Conservation (phyloP, 2,797 vertebrate genomes). For the Pogonophryne albipinna region DNA sequence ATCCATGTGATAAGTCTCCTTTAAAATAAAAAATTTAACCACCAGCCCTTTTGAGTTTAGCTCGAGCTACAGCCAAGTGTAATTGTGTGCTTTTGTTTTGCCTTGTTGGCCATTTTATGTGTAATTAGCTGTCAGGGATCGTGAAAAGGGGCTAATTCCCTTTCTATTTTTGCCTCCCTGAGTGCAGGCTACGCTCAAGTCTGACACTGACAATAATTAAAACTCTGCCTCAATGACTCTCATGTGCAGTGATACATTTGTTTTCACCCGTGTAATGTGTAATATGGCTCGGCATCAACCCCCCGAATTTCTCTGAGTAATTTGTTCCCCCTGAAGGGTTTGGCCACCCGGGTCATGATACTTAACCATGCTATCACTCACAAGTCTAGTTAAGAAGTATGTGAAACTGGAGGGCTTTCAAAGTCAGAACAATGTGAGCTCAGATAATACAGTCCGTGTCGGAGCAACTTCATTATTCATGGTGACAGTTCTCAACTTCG, state of each 20-base stretch:
- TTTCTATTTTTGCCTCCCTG: conserved; percentile 73
- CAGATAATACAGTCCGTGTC: conserved; percentile 18
- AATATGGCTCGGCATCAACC: conserved; percentile 60
- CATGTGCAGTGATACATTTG: conserved; percentile 68
- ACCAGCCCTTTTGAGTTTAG: conserved; percentile 48
- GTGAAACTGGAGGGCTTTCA: conserved; percentile 49
- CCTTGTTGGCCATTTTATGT: conserved; percentile 75
- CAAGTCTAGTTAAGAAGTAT: conserved; percentile 70
- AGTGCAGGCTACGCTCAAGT: conserved; percentile 65
- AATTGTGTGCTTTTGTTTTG: conserved; percentile 80
- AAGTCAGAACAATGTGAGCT: conserved; percentile 44
- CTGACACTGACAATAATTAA: conserved; percentile 85
- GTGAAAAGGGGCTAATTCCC: conserved; percentile 79
- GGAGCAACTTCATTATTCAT: conserved; percentile 50
- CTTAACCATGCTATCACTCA: conserved; percentile 75
- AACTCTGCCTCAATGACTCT: conserved; percentile 76
- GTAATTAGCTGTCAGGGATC: conserved; percentile 84
- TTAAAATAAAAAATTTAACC: conserved; percentile 58
- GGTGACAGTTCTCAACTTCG: conserved; percentile 43
- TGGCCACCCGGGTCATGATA: conserved; percentile 70
- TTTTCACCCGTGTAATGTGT: conserved; percentile 74
- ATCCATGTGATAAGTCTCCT: conserved; percentile 37
- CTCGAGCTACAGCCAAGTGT: conserved; percentile 57
- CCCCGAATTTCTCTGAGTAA: conserved; percentile 65
- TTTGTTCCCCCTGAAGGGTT: conserved; percentile 75